Evolutionary conservation across 2,888 invertebrate genomes (phyloP), one percentile per base, ranked within the genome.

Genomic region (Megaustenia siamemsis): DNA sequence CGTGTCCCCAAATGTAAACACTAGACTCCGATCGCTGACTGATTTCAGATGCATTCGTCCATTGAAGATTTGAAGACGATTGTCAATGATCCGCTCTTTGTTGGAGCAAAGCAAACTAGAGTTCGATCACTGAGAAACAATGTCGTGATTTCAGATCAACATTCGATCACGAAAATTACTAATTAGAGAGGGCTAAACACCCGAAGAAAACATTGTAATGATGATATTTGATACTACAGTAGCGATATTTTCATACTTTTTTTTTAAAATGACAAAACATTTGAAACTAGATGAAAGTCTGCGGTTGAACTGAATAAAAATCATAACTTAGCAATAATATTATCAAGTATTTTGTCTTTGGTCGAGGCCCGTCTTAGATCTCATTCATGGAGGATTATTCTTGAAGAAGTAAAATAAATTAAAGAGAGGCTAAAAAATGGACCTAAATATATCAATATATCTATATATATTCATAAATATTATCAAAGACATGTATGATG

Each of bases 121-220:
- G 8, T 56, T 77, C 24, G 40, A 60, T 77, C 76, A 56, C 35
- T 40, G 38, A 40, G 76, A 35, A 60, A 77, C 76, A 28, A 60
- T 77, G 35, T 77, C 76, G 56, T 77, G 76, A 60, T 77, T n/a
- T 3, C 24, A 40, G 40, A 38, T 18, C 24, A 77, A 45, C 5
- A 38, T 40, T 56, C 40, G 60, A 56, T 56, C 60, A 60, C 35
- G 38, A 60, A 77, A 60, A 38, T 77, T 77, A 77, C 76, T 77
- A 77, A 77, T 77, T 77, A 77, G 76, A 38, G 49, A 28, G 60
- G 15, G 49, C 49, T 45, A 12, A 43, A 45, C 35, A 32, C 49
- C 32, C 15, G 18, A 49, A 21, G 24, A 24, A 24, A 21, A 38
- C 6, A 18, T 28, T 12, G 32, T 32, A 73, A 18, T 49, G 28